Evolutionary conservation across 2,797 vertebrate species (phyloP), one percentile per base, ranked within the genome.

Genomic region (Staurois parvus): DNA sequence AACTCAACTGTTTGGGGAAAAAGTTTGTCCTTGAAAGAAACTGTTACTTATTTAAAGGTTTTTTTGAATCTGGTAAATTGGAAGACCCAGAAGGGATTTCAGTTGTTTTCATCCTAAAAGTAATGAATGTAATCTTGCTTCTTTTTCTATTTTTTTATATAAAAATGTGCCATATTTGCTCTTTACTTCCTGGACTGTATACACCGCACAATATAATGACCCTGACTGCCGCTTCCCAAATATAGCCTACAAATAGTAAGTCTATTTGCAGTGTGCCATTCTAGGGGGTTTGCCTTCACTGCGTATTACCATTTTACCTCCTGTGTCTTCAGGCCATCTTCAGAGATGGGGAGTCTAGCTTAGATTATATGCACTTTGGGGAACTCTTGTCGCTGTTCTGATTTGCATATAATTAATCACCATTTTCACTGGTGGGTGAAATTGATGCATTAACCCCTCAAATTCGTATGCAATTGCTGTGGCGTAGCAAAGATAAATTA

Each of bases 371-470:
- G 6, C 48, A 52, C 48, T 59, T 59, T 59, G 52, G 52, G 52
- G 52, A 24, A 59, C 52, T 59, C 52, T 24, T 6, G 0, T n/a
- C 8, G 19, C 21, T 26, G 45, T 7, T 37, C 34, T 34, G 59
- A 82, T 88, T 85, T 88, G n/a, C 82, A 81, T 81, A 30, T 45
- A 56, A 52, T 84, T 79, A 88, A 83, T 85, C 84, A 83, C 62
- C 72, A 69, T 13, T 88, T 83, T 74, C 87, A 83, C 69, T 76
- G 37, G 76, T 80, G 87, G 84, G 72, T 88, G 80, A 80, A 88
- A 85, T 79, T 88, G 66, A 64, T 59, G 66, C 26, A 67, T 72
- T 72, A 79, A 77, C 56, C 24, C 62, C 66, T 85, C 30, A 73
- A 42, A 76, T 17, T 79, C 62, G 29, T 64, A 32, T 84, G 83